Percentiles rank a stretch among this genome's conserved stretches.
These are phyloP conservation scores for Adela reaumurella DNA, from an alignment of 2,888 invertebrate species.

Conservation along the genomic window DNA sequence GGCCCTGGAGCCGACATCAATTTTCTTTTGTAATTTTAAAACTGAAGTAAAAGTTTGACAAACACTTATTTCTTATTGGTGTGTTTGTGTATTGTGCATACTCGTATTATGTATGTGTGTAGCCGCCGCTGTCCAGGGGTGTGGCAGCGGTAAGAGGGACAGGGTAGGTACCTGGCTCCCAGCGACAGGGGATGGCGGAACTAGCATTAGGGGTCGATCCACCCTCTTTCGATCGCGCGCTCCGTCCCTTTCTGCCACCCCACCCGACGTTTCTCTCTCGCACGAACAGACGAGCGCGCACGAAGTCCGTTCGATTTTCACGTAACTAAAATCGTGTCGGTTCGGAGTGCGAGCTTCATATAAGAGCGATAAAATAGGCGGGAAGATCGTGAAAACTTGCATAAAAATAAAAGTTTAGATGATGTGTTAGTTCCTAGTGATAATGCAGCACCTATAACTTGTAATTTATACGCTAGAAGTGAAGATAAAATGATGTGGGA, in stretches of 20 bases:
- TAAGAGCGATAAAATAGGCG: neutral
- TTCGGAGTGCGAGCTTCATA: neutral
- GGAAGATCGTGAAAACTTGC: neutral
- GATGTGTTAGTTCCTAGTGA: too few species aligned
- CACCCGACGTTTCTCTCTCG: constrained; percentile 25
- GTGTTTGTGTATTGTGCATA: too few species aligned
- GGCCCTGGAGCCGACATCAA: too few species aligned
- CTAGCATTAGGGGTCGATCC: constrained; percentile 44
- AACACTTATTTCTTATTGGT: too few species aligned
- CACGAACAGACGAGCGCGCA: constrained; percentile 9
- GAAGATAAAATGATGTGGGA: too few species aligned
- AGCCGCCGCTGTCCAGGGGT: too few species aligned
- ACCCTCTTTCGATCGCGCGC: constrained; percentile 35
- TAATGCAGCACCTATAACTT: too few species aligned
- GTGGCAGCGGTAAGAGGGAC: neutral
- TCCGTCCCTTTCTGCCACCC: constrained; percentile 41
- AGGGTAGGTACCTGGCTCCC: neutral
- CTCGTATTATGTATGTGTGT: too few species aligned
- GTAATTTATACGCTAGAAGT: too few species aligned
- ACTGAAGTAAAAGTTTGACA: too few species aligned
- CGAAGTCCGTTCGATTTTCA: constrained; percentile 1
- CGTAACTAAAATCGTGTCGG: neutral
- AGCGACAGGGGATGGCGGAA: constrained; percentile 20
- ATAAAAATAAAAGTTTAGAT: neutral
- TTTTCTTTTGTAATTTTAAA: too few species aligned